Conservation (phyloP, 1,140 invertebrate genomes). For the Holotrichia oblita region DNA sequence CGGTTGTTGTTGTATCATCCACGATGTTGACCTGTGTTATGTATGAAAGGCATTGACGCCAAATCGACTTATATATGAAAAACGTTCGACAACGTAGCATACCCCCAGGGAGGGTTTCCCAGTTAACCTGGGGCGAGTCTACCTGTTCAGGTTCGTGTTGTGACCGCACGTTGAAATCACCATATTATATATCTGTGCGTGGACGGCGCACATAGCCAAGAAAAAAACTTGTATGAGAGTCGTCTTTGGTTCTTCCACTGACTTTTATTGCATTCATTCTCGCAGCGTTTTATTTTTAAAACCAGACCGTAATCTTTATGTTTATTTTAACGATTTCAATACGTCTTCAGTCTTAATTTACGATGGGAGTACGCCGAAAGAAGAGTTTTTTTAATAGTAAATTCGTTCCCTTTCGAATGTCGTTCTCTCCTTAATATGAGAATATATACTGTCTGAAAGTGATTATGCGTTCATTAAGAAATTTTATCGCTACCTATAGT, state of each 20-base stretch:
- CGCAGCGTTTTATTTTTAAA: slow-evolving; percentile 28
- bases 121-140: slow-evolving; percentile 55
- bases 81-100: slow-evolving; percentile 31
- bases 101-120: slow-evolving; percentile 54
- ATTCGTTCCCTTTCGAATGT: slow-evolving; percentile 12
- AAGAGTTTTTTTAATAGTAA: slow-evolving; percentile 22
- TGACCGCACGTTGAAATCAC: slow-evolving; percentile 43
- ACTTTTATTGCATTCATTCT: slow-evolving; percentile 37
- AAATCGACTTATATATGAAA: not conserved
- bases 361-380: slow-evolving; percentile 29
- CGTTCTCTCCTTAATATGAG: slow-evolving; percentile 27
- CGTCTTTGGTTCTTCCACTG: slow-evolving; percentile 19
- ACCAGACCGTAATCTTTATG: slow-evolving; percentile 29
- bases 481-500: slow-evolving; percentile 9
- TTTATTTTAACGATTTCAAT: slow-evolving; percentile 34
- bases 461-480: slow-evolving; percentile 29
- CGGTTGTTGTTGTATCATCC: not conserved
- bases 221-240: slow-evolving; percentile 12
- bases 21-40: not conserved
- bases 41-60: not conserved
- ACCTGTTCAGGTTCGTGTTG: slow-evolving; percentile 47
- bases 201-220: not conserved
- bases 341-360: slow-evolving; percentile 33
- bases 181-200: not conserved
- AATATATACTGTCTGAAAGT: slow-evolving; percentile 9